Evolutionary conservation across 2,888 invertebrate genomes (phyloP), one percentile per base, ranked within the genome.

Genomic region (Hoplodrina blanda): DNA sequence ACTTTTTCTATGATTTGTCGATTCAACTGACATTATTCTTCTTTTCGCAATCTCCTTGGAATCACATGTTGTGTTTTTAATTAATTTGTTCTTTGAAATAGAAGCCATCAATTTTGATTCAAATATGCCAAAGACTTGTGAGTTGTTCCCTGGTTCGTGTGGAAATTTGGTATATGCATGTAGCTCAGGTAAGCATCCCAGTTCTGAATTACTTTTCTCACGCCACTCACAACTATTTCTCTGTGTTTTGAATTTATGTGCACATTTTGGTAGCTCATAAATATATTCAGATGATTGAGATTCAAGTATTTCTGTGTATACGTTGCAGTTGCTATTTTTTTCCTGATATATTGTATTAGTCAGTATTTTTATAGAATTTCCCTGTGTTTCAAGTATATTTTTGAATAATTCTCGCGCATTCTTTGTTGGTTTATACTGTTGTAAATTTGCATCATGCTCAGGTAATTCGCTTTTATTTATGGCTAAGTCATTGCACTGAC

Each of bases 381-480:
- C 37, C 11, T 49, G 53, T 49, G 30, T 49, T 54, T 54, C n/a
- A 33, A 54, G 17, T 44, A 60, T 60, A 19, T 70, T 60, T 60
- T 33, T 55, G 4, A 69, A 76, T 55, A 73, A 44, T 11, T 55
- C 71, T 60, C 69, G 70, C 17, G 55, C 55, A 50, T 60, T 50
- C 0, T 70, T 61, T 10, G 33, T 52, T 25, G 55, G 54, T 19
- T 25, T 50, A 33, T 69, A 69, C 11, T 11, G 37, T 52, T 53
- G 46, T n/a, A 46, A 11, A 13, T 53, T 25, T 50, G n/a, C n/a
- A 11, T 10, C 17, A 67, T 37, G n/a, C 17, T n/a, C 37, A 37
- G 67, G 54, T 20, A 37, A 52, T 20, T 49, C 56, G 30, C 5
- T 10, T 15, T 57, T 46, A 44, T 3, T 68, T 46, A n/a, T 54